Percentiles rank a stretch among this genome's conserved stretches.
Evolutionary conservation across 2,113 vertebrate genomes (phyloP).

Genomic region (Alligator sinensis): DNA sequence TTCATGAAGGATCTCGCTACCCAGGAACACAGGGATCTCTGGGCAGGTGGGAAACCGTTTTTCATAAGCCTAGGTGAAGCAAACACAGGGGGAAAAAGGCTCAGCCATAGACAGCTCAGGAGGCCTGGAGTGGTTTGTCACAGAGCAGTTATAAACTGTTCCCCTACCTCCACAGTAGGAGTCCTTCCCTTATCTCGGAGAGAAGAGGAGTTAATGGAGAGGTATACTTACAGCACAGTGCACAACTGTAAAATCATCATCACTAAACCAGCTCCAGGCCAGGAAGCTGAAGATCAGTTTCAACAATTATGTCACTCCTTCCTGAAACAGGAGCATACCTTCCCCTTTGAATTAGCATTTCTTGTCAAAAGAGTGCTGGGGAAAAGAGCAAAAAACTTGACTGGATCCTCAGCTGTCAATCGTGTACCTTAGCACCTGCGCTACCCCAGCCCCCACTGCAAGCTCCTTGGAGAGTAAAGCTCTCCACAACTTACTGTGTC

Average conservation of each 20-base stretch:
- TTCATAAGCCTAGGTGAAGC: slow-evolving; percentile 81
- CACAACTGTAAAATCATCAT: not conserved
- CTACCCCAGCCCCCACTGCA: not conserved
- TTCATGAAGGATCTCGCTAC: slow-evolving; percentile 83
- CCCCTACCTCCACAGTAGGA: not conserved
- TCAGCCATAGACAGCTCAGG: not conserved
- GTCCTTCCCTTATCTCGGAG: not conserved
- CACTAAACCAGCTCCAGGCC: not conserved
- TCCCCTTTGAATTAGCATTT: not conserved
- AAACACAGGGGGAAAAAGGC: not conserved
- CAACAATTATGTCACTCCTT: not conserved
- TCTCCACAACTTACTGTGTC: not conserved
- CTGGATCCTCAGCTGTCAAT: too few relatives aligned
- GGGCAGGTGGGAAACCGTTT: slow-evolving; percentile 87
- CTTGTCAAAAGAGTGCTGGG: not conserved
- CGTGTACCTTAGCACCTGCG: not conserved
- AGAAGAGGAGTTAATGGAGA: not conserved
- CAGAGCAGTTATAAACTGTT: not conserved
- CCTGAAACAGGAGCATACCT: not conserved
- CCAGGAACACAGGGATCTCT: slow-evolving; percentile 86
- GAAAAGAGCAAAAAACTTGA: not conserved
- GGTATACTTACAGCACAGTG: not conserved
- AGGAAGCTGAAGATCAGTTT: not conserved
- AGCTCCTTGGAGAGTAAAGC: not conserved
- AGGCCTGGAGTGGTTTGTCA: not conserved